These are phyloP conservation scores for Bagarius yarrelli DNA, from an alignment of 2,113 vertebrate genomes.

Conservation along the genomic window DNA sequence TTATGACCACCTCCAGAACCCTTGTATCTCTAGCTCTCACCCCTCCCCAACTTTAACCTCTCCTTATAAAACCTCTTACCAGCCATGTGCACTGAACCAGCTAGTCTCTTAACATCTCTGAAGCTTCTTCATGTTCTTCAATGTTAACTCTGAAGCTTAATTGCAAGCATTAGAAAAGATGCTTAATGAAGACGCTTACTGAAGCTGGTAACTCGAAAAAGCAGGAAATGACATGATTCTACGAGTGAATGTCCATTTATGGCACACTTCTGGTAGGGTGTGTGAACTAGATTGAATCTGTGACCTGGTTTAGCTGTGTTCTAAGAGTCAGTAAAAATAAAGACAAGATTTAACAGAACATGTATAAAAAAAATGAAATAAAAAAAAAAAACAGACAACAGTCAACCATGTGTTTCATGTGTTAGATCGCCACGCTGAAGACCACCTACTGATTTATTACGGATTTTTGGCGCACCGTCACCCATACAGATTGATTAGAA, in stretches of 20 bases:
- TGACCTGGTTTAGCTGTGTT: constrained; percentile 62
- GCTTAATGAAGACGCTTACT: constrained; percentile 51
- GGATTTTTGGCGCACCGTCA: constrained; percentile 68
- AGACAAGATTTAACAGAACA: constrained; percentile 24
- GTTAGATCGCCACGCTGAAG: constrained; percentile 26
- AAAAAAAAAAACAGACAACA: constrained; percentile 20
- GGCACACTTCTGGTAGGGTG: constrained; percentile 48
- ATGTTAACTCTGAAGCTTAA: constrained; percentile 70
- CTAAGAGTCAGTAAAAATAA: constrained; percentile 34
- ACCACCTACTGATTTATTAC: constrained; percentile 55
- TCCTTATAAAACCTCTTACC: constrained; percentile 45
- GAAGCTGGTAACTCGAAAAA: constrained; percentile 27
- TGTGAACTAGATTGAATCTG: constrained; percentile 75
- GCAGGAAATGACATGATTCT: constrained; percentile 54
- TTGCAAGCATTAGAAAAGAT: constrained; percentile 57
- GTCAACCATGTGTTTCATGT: constrained; percentile 11
- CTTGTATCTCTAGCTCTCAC: constrained; percentile 38
- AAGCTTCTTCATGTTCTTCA: constrained; percentile 70
- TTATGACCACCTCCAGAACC: constrained; percentile 45
- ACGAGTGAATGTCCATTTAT: constrained; percentile 44
- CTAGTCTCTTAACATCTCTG: constrained; percentile 64
- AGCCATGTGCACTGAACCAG: constrained; percentile 67
- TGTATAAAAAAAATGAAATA: background rate
- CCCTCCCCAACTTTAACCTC: constrained; percentile 47
- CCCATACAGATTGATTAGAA: constrained; percentile 26